Percentiles rank a stretch among this genome's conserved stretches.
These are phyloP conservation scores for Apis mellifera DNA, from an alignment of 1,140 invertebrate genomes.

Conservation along the genomic window Amel_HAv3.1 CM009940.2:3096001-3096500, in stretches of 20 bases:
- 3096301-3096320: background rate
- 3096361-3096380: constrained; percentile 1
- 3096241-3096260: background rate
- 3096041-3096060: background rate
- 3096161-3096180: background rate
- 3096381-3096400: background rate
- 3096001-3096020: no score
- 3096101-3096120: background rate
- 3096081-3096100: background rate
- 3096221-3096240: constrained; percentile 8
- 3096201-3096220: background rate
- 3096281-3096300: background rate
- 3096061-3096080: background rate
- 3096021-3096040: no score
- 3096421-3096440: background rate
- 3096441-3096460: no score
- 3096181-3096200: background rate
- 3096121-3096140: background rate
- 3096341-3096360: background rate
- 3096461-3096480: background rate
- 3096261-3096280: constrained; percentile 19
- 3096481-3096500: background rate
- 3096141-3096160: constrained; percentile 15
- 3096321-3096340: background rate
- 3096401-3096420: background rate